Base-by-base conservation (phyloP, 2,113 vertebrate genomes). In the Saguinus imperator region DNA sequence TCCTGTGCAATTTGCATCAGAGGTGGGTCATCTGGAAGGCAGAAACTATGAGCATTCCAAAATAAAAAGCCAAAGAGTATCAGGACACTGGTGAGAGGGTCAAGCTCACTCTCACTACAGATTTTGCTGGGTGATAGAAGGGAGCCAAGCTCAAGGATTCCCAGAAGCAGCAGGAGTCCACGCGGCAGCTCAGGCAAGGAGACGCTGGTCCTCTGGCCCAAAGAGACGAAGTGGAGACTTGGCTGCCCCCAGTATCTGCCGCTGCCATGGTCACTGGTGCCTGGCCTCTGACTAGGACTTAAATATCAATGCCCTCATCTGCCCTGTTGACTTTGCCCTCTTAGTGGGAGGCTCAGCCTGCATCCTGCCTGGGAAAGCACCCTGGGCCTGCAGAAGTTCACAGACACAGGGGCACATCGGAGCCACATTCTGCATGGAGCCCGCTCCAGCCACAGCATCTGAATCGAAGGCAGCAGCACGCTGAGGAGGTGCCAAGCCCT, bases 1-100 rank as follows among this genome's bases (percentile, higher is more conserved):
- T 96, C 98, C 98, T 95, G 87, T 61, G 87, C 96, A 90, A 68
- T 92, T 96, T 97, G 96, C 95, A 90, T 92, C 94, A 94, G 98
- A 97, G 97, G 96, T 94, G 58, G n/a, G 57, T 14, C 11, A 2
- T 43, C 93, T 48, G 43, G 35, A 85, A 32, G 7, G 23, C 9
- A 5, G 57, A 76, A 82, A 66, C 57, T 1, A 25, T 29, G 66
- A 52, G 23, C n/a, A 58, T 48, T 55, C 50, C 8, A 1, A 45
- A 48, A 32, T 6, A 6, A 73, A 66, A 16, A 10, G 70, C 57
- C 8, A 18, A 13, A 13, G 27, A 37, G 13, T 0, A 32, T 4
- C 9, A 85, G 70, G 81, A 76, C 9, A 8, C 32, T 25, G 20
- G 37, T 25, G 32, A 21, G 40, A 25, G 13, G 2, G 35, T 1